Conservation (phyloP, 1,140 invertebrate genomes). For the Maconellicoccus hirsutus region DNA sequence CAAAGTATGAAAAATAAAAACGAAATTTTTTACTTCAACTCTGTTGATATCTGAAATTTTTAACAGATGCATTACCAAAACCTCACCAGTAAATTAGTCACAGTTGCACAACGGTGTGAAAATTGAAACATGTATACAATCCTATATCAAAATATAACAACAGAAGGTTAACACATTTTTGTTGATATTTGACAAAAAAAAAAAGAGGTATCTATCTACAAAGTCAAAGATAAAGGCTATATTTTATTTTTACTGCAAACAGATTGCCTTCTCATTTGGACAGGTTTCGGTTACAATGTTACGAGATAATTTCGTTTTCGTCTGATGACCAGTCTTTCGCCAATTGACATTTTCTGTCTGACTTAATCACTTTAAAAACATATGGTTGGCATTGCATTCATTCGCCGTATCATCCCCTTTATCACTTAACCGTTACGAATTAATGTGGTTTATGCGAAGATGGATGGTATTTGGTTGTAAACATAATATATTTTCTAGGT, state of each 20-base stretch:
- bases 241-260: background rate
- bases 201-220: background rate
- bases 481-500: background rate
- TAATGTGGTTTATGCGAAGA: background rate
- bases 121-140: no score
- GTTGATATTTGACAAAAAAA: no score
- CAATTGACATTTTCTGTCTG: background rate
- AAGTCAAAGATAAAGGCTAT: background rate
- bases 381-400: background rate
- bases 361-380: background rate
- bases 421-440: background rate
- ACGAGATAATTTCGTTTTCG: background rate
- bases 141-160: no score
- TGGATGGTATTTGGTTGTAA: background rate
- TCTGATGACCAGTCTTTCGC: background rate
- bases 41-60: no score
- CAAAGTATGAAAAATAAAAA: no score
- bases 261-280: slow-evolving; percentile 6
- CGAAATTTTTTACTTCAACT: no score
- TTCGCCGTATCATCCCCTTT: background rate
- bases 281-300: background rate
- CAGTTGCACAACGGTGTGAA: no score
- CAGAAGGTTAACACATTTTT: no score
- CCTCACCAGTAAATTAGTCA: no score
- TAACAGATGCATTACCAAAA: no score